Base-by-base conservation (phyloP, 2,888 invertebrate genomes). In the Hipparchia sbordonii region DNA sequence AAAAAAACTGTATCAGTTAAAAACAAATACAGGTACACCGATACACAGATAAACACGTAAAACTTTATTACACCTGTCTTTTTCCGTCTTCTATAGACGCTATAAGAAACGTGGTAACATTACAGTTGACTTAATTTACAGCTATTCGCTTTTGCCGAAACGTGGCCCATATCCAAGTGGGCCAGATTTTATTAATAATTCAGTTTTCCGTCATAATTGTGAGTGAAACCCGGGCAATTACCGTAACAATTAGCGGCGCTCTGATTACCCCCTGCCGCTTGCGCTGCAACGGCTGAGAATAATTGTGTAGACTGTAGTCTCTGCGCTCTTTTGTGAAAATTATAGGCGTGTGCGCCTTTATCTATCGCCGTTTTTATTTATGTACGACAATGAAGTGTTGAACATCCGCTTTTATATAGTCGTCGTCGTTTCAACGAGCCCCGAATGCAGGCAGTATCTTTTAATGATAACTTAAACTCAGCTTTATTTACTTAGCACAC, bases 201-300 rank as follows among this genome's bases (percentile, higher is more conserved):
- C 89, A 89, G 87, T 87, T 87, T 86, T 84, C 87, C 87, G 86
- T 93, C 90, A 89, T 91, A 91, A 91, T 91, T 91, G 90, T 90
- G 84, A 91, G 92, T 91, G 93, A 93, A 93, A 92, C 89, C 86
- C 84, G 82, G 75, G 87, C 88, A 92, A 93, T 92, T 93, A 92
- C 84, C 82, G 84, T 82, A 80, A 86, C 90, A 89, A 93, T 93
- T 93, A 92, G 92, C 84, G 80, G 80, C 90, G 93, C 85, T 93
- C 93, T 92, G 87, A 89, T 89, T 92, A 87, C 87, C 78, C 77
- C 48, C 48, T 48, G 48, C 48, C 7, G 39, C 63, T 52, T 10
- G 52, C 74, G 72, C 65, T 12, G 65, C 72, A 71, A 73, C 76
- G 76, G 74, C 73, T 72, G 67, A 71, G 76, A 68, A 60, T 70